A percentile compares a stretch with the other conserved stretches of the same genome.
phyloP scores from a whole-genome alignment of 2,797 vertebrate species.

The Schizopygopsis malacanthus region DNA sequence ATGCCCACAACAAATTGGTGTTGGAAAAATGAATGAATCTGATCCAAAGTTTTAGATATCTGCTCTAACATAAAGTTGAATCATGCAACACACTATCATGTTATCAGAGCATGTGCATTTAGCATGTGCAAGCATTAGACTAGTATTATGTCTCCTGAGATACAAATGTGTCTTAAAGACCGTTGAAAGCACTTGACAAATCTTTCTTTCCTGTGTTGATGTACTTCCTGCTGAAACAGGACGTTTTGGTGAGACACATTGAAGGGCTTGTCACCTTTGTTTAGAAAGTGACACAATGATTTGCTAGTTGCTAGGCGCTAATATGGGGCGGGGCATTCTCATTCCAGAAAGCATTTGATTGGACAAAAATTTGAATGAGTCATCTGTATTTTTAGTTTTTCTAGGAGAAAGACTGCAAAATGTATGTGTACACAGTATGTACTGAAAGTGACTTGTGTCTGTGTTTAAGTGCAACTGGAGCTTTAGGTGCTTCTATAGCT shows the following conservation, averaged over 20 bases:
- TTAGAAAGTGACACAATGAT: constrained; percentile 1
- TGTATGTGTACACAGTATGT: background rate
- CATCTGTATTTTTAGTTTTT: background rate
- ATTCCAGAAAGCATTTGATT: background rate
- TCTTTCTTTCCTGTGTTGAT: constrained; percentile 21
- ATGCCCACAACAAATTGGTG: background rate
- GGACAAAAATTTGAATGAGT: background rate
- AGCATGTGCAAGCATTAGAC: background rate
- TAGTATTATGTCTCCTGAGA: background rate
- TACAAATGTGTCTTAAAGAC: background rate
- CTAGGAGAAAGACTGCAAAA: background rate
- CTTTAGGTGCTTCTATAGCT: background rate
- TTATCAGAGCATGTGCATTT: background rate
- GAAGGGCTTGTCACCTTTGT: background rate
- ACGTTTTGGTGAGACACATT: background rate
- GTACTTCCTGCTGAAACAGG: background rate
- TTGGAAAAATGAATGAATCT: background rate
- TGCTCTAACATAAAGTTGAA: background rate
- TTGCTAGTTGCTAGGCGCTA: background rate
- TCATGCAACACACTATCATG: background rate
- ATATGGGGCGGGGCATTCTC: background rate
- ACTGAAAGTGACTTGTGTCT: background rate
- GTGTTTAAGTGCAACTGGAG: background rate
- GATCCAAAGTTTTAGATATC: background rate
- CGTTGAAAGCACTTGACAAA: background rate